Percentiles rank a stretch among this genome's conserved stretches.
These are phyloP conservation scores for Drosophila nigromelanica DNA, from an alignment of 1,140 invertebrate genomes.

Conservation along the genomic window DNA sequence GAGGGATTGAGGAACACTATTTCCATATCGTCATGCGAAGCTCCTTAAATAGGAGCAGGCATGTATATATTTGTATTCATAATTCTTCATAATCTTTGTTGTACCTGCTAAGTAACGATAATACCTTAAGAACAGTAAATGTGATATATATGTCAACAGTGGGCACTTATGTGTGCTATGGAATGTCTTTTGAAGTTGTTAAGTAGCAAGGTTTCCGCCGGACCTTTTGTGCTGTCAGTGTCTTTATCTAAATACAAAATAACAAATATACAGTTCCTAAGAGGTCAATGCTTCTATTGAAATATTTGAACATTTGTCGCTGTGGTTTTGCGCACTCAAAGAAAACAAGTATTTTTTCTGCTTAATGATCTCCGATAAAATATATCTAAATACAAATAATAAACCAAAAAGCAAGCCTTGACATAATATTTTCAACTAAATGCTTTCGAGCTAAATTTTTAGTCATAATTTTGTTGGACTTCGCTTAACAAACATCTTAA, in stretches of 20 bases:
- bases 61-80: too few relatives aligned
- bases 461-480: background rate
- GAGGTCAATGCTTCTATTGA: background rate
- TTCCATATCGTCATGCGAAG: background rate
- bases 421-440: background rate
- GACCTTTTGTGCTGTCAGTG: too few relatives aligned
- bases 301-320: background rate
- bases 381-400: too few relatives aligned
- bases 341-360: too few relatives aligned
- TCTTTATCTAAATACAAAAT: too few relatives aligned
- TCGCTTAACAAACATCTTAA: background rate
- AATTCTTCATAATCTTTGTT: background rate
- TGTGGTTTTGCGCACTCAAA: too few relatives aligned
- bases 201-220: too few relatives aligned
- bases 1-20: background rate
- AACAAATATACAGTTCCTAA: background rate
- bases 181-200: too few relatives aligned
- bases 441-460: background rate
- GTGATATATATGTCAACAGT: background rate
- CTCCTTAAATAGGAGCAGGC: background rate
- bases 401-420: slow-evolving; percentile 1
- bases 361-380: too few relatives aligned
- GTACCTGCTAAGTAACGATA: background rate
- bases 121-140: background rate
- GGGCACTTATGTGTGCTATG: background rate